A percentile compares a stretch with the other conserved stretches of the same genome.
phyloP scores from a whole-genome alignment of 2,113 vertebrate species.

The Leptobrachium ailaonicum region DNA sequence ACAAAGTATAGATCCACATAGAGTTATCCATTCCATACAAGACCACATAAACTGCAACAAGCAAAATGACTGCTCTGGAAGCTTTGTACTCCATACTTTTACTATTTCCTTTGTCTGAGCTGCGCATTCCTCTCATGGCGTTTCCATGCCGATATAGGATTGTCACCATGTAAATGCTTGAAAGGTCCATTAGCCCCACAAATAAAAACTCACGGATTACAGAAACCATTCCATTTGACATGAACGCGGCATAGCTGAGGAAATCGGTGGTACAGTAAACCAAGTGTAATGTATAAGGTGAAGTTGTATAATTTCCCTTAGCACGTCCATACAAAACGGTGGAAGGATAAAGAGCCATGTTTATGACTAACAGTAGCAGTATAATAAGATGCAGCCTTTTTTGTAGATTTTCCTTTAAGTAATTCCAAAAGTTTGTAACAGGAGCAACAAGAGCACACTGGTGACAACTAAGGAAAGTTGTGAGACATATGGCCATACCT shows the following conservation, averaged over 20 bases:
- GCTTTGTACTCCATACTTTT: no score
- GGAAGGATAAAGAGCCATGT: slow-evolving; percentile 15
- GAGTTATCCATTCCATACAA: no score
- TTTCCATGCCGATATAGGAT: slow-evolving; percentile 28
- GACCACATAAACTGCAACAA: no score
- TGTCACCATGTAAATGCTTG: slow-evolving; percentile 38
- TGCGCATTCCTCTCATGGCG: slow-evolving; percentile 17
- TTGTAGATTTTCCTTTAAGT: neutral
- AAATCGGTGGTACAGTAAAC: slow-evolving; percentile 31
- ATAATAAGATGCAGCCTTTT: slow-evolving; percentile 14
- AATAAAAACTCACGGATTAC: slow-evolving; percentile 25
- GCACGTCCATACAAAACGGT: slow-evolving; percentile 18
- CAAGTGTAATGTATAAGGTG: slow-evolving; percentile 28
- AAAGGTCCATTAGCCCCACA: slow-evolving; percentile 29
- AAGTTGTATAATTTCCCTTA: slow-evolving; percentile 16
- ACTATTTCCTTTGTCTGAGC: slow-evolving; percentile 15
- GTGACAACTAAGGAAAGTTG: no score
- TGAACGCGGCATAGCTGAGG: slow-evolving; percentile 2
- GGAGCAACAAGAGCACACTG: no score
- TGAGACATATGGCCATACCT: no score
- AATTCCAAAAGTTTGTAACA: no score
- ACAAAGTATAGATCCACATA: no score
- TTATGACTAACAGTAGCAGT: neutral
- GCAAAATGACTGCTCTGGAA: no score
- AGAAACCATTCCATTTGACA: slow-evolving; percentile 27